Evolutionary conservation across 1,140 invertebrate species (phyloP), one percentile per base, ranked within the genome.

Genomic region (Sarcophaga peregrina): DNA sequence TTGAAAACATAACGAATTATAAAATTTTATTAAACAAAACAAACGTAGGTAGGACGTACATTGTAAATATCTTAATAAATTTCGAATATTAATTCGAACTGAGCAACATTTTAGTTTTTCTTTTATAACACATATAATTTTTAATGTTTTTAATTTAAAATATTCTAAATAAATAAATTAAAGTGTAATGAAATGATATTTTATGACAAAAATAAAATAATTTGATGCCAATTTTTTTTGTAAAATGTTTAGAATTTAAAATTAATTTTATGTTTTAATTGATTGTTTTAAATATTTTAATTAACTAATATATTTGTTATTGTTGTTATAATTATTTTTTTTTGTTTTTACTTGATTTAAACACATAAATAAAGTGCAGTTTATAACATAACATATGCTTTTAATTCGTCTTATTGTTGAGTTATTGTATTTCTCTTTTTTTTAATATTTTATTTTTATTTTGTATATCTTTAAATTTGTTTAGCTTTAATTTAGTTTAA

Each of bases 81-180:
- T 68, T 68, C 62, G 62, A 68, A 68, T 20, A 5, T 68, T 8
- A 68, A 68, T 68, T 68, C 62, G 62, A 68, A 68, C 62, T 68
- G 62, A 68, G 62, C 62, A 68, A 68, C 25, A 37, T 4, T 37
- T 37, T 37, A n/a, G n/a, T 37, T 37, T 37, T 37, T 37, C 25
- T 37, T 37, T 37, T 4, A 37, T 37, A 37, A 37, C 1, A 37
- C 1, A 4, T 37, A 37, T 37, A 37, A 37, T 37, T 37, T 37
- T 37, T 37, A 4, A 2, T 37, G 25, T 37, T 37, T 37, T 37
- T 37, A 2, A 4, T 37, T 37, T 37, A 37, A 37, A 37, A 37
- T 37, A 37, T 37, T 37, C 1, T 37, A 37, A 37, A 37, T 37
- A 37, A 2, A 37, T 37, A 37, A 37, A 2, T 37, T 37, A 37